Evolutionary conservation across 2,888 invertebrate genomes (phyloP).

Genomic region (Tinea semifulvella): DNA sequence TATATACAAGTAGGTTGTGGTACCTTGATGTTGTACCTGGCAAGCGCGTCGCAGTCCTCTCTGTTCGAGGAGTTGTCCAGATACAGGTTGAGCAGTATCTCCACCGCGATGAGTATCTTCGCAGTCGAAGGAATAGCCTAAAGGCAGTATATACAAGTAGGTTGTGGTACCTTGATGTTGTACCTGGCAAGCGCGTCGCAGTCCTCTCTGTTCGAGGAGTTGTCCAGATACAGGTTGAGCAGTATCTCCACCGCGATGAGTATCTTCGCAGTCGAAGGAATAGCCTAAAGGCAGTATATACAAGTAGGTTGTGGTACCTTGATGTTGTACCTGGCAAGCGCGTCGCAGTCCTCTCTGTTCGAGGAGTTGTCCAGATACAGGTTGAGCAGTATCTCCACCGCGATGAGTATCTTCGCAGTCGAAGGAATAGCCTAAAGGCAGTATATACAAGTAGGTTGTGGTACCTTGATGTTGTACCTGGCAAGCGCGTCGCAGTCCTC

Average conservation of each 20-base stretch:
- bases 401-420: conserved; percentile 81
- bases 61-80: conserved; percentile 96
- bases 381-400: conserved; percentile 93
- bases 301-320: too few relatives aligned
- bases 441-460: too few relatives aligned
- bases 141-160: too few relatives aligned
- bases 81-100: conserved; percentile 93
- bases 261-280: conserved; percentile 76
- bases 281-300: conserved; percentile 76
- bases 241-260: conserved; percentile 93
- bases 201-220: conserved; percentile 93
- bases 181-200: conserved; percentile 87
- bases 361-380: conserved; percentile 94
- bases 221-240: conserved; percentile 92
- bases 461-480: too few relatives aligned
- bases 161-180: conserved; percentile 87
- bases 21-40: conserved; percentile 88
- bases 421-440: conserved; percentile 76
- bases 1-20: too few relatives aligned
- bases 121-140: conserved; percentile 77
- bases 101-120: conserved; percentile 86
- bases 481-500: too few relatives aligned
- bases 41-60: conserved; percentile 86
- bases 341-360: conserved; percentile 90
- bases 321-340: conserved; percentile 89